Evolutionary conservation across 2,797 vertebrate genomes (phyloP).

Genomic region (Tenualosa ilisha): DNA sequence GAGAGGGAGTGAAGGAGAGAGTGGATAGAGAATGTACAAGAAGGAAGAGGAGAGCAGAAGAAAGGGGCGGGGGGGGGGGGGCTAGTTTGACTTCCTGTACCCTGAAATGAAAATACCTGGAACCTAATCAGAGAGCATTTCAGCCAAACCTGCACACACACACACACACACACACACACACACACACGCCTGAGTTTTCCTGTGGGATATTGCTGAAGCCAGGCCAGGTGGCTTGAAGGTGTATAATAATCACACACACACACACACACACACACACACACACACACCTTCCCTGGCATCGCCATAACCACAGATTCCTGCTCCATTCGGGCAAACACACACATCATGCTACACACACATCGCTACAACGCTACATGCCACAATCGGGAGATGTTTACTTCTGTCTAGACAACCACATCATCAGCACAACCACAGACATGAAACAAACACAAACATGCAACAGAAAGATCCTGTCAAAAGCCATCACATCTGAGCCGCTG

Average conservation of each 20-base stretch:
- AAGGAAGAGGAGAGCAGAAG: not conserved
- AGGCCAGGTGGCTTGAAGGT: not conserved
- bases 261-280: not conserved
- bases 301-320: not conserved
- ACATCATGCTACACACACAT: not conserved
- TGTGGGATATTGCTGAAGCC: not conserved
- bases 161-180: not conserved
- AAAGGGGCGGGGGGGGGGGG: not conserved
- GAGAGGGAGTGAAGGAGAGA: not conserved
- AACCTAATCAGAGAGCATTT: not conserved
- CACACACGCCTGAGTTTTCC: not conserved
- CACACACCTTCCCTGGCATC: not conserved
- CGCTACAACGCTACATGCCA: not conserved
- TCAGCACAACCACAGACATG: not conserved
- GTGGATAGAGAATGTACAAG: not conserved
- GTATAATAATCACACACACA: constrained; percentile 23
- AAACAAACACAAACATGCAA: no score
- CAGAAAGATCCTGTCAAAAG: not conserved
- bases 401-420: not conserved
- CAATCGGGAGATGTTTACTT: not conserved
- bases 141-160: not conserved
- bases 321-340: not conserved
- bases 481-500: not conserved
- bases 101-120: constrained; percentile 19
- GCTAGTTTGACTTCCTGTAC: not conserved